Evolutionary conservation across 1,140 invertebrate genomes (phyloP).

Genomic region (Luehdorfia chinensis): DNA sequence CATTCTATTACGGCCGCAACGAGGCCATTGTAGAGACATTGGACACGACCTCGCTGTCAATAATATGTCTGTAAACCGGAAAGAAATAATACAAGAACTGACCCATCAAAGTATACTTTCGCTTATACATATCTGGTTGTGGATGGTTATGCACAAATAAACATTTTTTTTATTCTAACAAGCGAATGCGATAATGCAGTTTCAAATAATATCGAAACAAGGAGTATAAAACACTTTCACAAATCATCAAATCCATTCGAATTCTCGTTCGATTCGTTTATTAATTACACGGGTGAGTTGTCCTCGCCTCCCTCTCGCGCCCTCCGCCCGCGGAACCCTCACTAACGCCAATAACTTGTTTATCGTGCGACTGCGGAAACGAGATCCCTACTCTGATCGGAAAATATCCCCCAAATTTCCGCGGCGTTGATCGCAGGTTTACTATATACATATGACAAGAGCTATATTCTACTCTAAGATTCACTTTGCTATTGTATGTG

Average conservation of each 20-base stretch:
- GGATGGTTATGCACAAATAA: too few relatives aligned
- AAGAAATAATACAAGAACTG: slow-evolving; percentile 15
- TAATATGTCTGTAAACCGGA: slow-evolving; percentile 48
- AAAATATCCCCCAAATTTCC: slow-evolving; percentile 51
- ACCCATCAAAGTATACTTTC: too few relatives aligned
- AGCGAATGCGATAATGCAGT: too few relatives aligned
- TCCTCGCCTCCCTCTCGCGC: slow-evolving; percentile 16
- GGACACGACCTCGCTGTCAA: slow-evolving; percentile 60
- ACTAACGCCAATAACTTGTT: slow-evolving; percentile 57
- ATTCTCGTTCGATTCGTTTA: slow-evolving; percentile 50
- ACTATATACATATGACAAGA: too few relatives aligned
- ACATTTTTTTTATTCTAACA: not conserved
- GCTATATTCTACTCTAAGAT: slow-evolving; percentile 6
- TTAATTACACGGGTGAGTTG: slow-evolving; percentile 55
- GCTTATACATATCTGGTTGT: too few relatives aligned
- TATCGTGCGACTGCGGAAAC: slow-evolving; percentile 54
- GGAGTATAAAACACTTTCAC: slow-evolving; percentile 30
- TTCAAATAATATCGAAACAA: too few relatives aligned
- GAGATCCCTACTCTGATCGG: slow-evolving; percentile 47
- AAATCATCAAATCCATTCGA: slow-evolving; percentile 44
- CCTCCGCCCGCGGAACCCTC: slow-evolving; percentile 19
- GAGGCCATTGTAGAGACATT: slow-evolving; percentile 58
- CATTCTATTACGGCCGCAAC: slow-evolving; percentile 65
- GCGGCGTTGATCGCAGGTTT: slow-evolving; percentile 24
- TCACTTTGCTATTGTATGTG: too few relatives aligned